Percentiles rank a stretch among this genome's conserved stretches.
phyloP scores from a whole-genome alignment of 1,140 invertebrate genomes.

The Atta cephalotes region DNA sequence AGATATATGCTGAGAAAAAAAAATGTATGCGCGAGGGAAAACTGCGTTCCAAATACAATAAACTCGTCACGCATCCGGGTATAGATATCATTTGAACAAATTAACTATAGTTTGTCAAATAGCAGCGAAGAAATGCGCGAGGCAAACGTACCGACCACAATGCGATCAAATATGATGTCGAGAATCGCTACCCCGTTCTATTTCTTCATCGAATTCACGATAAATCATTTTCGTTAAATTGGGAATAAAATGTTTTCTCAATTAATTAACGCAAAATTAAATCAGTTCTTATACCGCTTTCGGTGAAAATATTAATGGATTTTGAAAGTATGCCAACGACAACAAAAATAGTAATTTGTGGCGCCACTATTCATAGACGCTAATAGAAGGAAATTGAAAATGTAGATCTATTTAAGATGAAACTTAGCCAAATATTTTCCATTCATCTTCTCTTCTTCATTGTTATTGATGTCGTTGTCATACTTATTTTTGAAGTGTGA shows the following conservation, averaged over 20 bases:
- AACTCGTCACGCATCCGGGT: not conserved
- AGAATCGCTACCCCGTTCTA: not conserved
- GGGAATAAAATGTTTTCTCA: slow-evolving; percentile 10
- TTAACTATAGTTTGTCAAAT: slow-evolving; percentile 1
- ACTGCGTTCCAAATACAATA: slow-evolving; percentile 23
- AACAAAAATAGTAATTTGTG: not conserved
- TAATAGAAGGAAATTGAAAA: slow-evolving; percentile 21
- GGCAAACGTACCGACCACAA: not conserved
- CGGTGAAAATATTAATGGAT: not conserved
- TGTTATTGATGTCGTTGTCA: not conserved
- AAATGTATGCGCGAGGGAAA: slow-evolving; percentile 17
- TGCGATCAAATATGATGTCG: not conserved
- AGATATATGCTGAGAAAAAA: slow-evolving; percentile 26
- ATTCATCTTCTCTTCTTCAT: not conserved
- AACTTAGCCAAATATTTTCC: slow-evolving; percentile 1
- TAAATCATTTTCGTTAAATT: slow-evolving; percentile 6
- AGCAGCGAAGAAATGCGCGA: not conserved
- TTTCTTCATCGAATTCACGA: slow-evolving; percentile 11
- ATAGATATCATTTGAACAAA: slow-evolving; percentile 1
- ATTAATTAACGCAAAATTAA: slow-evolving; percentile 21
- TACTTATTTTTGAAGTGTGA: not conserved
- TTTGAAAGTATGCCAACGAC: slow-evolving; percentile 15
- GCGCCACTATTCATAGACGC: slow-evolving; percentile 1
- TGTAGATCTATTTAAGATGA: not conserved
- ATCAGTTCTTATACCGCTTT: not conserved